Evolutionary conservation across 2,797 vertebrate genomes (phyloP), one percentile per base, ranked within the genome.

Genomic region (Aselliscus stoliczkanus): DNA sequence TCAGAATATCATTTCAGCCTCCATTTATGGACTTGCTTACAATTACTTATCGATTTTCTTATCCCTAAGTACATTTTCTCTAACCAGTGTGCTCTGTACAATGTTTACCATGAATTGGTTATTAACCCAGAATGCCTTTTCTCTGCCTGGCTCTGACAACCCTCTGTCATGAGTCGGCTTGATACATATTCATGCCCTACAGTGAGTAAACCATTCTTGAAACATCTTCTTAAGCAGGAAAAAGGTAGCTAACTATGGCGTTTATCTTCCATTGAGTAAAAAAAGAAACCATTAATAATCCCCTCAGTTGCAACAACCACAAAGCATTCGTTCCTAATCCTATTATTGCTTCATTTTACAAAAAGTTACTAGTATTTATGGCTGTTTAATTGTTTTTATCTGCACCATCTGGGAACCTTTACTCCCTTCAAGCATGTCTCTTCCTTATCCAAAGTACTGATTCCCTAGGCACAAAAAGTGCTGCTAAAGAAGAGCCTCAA

Each of bases 341-440:
- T 80, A 88, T 96, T 76, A 91, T 58, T 23, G 10, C 34, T n/a
- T 65, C 20, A 80, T 90, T 72, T 93, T 93, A 97, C 4, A 50
- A 77, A 85, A 90, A 31, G 15, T 56, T 75, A 85, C 56, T 37
- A 88, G 56, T 83, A 96, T 83, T 56, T 94, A 81, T 42, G 7
- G 64, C 84, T 93, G 29, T 92, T 80, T 84, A 9, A 90, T 72
- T 90, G 39, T 29, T 89, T 93, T 73, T 50, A 82, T 76, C 67
- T 65, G 54, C 88, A 39, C 72, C 21, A 89, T 81, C 60, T 67
- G 56, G 65, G 64, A 76, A 93, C 2, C 34, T 88, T 72, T 76
- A 65, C 5, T 79, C 39, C n/a, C n/a, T 54, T 44, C 80, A 64
- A 84, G 21, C 42, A 54, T n/a, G 69, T 54, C 31, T 85, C 81